Evolutionary conservation across 2,113 vertebrate genomes (phyloP), one percentile per base, ranked within the genome.

Genomic region (Apteryx mantelli): DNA sequence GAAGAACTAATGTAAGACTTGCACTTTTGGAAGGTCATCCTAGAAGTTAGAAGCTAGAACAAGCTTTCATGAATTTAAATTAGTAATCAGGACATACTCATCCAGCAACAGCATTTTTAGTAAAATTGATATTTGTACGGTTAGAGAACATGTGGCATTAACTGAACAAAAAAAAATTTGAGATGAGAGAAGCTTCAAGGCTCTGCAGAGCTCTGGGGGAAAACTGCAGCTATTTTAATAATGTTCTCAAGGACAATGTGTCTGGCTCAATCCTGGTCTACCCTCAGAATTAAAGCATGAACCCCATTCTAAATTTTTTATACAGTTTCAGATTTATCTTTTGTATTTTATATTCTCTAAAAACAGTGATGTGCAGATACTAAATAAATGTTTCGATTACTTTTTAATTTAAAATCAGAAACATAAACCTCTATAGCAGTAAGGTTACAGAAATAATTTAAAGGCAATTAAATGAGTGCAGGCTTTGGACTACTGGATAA

Each of bases 361-460:
- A 95, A 7, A 40, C 20, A 93, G 55, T 93, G 81, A 96, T 82
- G 3, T 88, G 64, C 32, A 87, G 71, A 94, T 86, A n/a, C 6
- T 50, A 91, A 87, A 88, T 97, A 97, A 92, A 8, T 58, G 5
- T 93, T 97, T 96, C 93, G 98, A 97, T 97, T 97, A 95, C 21
- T 95, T 97, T 97, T 97, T 68, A 96, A 92, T 97, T 96, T 95
- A 91, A 79, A 97, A 92, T 82, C 69, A 86, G 70, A 46, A 76
- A 84, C 52, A 93, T 65, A 96, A 97, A 94, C 95, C 87, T 88
- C 83, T 92, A 69, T 16, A 95, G 93, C 42, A 92, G 91, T 95
- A 88, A 70, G 58, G 32, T 92, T 95, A 64, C 40, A 91, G 38
- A 95, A 96, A 98, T 92, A 96, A 93, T 85, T 97, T 94, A 84